Evolutionary conservation across 2,888 invertebrate species (phyloP).

Genomic region (Diachrysia chrysitis): DNA sequence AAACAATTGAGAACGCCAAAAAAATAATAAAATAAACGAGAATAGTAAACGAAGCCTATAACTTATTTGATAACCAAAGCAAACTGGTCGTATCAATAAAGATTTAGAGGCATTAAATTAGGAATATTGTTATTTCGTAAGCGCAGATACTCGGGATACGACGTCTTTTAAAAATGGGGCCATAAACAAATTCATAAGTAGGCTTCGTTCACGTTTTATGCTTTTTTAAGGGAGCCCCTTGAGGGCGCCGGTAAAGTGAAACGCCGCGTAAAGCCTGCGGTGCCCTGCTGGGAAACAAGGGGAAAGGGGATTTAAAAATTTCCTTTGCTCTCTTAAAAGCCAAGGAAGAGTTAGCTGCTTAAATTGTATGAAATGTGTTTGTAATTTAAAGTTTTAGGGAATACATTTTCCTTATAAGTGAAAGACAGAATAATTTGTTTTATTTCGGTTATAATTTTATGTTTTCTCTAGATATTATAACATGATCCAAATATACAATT

Average conservation of each 20-base stretch:
- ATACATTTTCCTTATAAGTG: background rate
- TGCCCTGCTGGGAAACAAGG: slow-evolving; percentile 78
- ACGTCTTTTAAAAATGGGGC: slow-evolving; percentile 78
- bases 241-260: slow-evolving; percentile 83
- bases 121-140: slow-evolving; percentile 79
- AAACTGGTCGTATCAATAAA: slow-evolving; percentile 69
- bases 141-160: slow-evolving; percentile 71
- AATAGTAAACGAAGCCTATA: background rate
- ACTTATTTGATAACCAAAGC: slow-evolving; percentile 28
- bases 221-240: slow-evolving; percentile 83
- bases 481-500: background rate
- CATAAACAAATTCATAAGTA: slow-evolving; percentile 89
- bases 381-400: background rate
- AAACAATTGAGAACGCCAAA: background rate
- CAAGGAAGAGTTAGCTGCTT: slow-evolving; percentile 51
- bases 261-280: slow-evolving; percentile 82
- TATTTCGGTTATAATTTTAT: background rate
- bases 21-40: background rate
- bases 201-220: slow-evolving; percentile 85
- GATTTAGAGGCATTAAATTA: slow-evolving; percentile 76
- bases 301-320: slow-evolving; percentile 59
- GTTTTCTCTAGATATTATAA: background rate
- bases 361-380: slow-evolving; percentile 29
- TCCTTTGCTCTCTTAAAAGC: slow-evolving; percentile 44
- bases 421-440: background rate